Percentiles rank a stretch among this genome's conserved stretches.
These are phyloP conservation scores for Dolichotis patagonum DNA, from an alignment of 2,113 vertebrate genomes.

Conservation along the genomic window DNA sequence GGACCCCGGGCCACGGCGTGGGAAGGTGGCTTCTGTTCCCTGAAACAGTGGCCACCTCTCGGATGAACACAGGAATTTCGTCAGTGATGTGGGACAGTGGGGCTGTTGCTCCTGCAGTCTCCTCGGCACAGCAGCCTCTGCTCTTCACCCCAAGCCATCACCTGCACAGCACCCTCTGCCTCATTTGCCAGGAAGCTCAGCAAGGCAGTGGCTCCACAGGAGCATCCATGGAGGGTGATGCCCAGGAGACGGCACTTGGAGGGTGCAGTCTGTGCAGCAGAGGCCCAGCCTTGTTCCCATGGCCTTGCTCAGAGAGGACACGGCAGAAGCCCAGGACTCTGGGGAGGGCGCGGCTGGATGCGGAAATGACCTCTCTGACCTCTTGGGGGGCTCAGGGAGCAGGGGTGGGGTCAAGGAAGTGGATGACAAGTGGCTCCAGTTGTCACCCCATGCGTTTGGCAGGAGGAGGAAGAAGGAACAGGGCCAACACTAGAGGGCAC, in stretches of 20 bases:
- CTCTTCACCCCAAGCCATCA: neutral
- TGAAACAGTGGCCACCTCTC: neutral
- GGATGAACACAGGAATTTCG: neutral
- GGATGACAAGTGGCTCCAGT: constrained; percentile 63
- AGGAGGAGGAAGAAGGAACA: constrained; percentile 61
- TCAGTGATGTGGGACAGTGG: neutral
- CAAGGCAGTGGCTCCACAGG: neutral
- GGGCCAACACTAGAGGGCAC: constrained; percentile 72
- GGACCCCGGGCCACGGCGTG: neutral
- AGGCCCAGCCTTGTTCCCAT: neutral
- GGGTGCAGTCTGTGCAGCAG: neutral
- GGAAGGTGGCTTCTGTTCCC: neutral
- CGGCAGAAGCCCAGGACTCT: neutral
- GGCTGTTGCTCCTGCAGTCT: neutral
- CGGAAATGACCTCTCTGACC: neutral
- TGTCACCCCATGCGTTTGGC: constrained; percentile 69
- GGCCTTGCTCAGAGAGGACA: neutral
- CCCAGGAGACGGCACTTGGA: neutral
- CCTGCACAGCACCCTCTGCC: neutral
- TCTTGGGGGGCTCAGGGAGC: neutral
- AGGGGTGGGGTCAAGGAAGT: constrained; percentile 58
- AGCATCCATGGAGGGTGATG: neutral
- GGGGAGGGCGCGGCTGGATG: neutral
- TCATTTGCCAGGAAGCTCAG: neutral
- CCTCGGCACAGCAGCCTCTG: neutral